A percentile compares a stretch with the other conserved stretches of the same genome.
phyloP scores from a whole-genome alignment of 2,113 vertebrate genomes.

The Tiliqua scincoides region DNA sequence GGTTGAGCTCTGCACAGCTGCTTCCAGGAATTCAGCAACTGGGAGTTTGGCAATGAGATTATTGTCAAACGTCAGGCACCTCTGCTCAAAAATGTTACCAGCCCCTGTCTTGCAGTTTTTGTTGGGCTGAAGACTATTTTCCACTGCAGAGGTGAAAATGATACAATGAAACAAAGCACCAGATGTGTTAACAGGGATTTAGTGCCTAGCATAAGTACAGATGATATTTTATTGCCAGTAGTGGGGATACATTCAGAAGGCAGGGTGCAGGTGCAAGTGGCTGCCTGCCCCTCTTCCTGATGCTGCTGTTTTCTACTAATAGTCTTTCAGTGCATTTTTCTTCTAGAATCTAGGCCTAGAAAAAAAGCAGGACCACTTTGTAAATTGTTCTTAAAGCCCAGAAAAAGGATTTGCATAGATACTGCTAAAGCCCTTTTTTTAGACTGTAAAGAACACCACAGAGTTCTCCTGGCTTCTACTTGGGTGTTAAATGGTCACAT shows the following conservation, averaged over 20 bases:
- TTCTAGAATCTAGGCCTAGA: background rate
- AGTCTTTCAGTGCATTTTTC: background rate
- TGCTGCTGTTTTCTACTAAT: background rate
- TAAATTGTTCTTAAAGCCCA: background rate
- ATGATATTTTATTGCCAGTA: background rate
- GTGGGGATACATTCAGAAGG: no score
- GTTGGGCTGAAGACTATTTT: background rate
- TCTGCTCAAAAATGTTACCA: no score
- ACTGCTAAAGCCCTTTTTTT: background rate
- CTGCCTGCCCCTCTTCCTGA: no score
- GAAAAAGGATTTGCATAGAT: background rate
- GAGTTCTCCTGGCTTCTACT: background rate
- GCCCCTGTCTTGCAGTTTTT: background rate
- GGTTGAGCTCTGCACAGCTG: no score
- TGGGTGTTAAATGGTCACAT: background rate
- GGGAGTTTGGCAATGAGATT: no score
- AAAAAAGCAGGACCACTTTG: background rate
- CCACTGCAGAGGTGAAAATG: background rate
- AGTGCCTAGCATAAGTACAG: background rate
- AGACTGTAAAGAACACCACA: background rate
- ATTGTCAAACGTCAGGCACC: no score
- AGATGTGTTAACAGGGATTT: background rate
- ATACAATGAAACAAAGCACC: background rate
- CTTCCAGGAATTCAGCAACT: no score
- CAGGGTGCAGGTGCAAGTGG: no score